Base-by-base conservation (phyloP, 2,113 vertebrate species). In the Melanocharis versteri region DNA sequence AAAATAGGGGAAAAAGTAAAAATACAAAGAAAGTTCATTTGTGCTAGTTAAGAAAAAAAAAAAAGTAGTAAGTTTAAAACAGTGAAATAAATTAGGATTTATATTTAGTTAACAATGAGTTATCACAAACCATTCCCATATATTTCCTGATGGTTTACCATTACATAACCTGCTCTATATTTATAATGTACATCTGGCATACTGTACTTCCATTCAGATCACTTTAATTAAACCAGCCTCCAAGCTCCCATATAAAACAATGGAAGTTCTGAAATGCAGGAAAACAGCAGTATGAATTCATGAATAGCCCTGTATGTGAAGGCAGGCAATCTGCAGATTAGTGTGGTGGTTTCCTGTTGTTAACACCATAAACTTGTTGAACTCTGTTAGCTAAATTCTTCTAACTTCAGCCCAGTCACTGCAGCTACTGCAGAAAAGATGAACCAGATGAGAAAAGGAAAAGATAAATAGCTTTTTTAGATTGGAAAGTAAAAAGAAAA, bases 191-290 rank as follows among this genome's bases (percentile, higher is more conserved):
- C 98, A 98, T 98, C 97, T 98, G 98, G 98, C 94, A 75, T 58
- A 97, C 96, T 97, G 97, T 96, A 94, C 78, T 88, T 73, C 97
- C 80, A 96, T 98, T 98, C 97, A 97, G 95, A 97, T 97, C 92
- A 95, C 95, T 98, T 98, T 98, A 98, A 98, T 98, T 98, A 98
- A 98, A 97, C 31, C 97, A 93, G 98, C 97, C 97, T 98, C 97
- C 65, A 61, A 97, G 97, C 97, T 97, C 97, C 87, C 93, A 96
- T 98, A 98, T 97, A 98, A 96, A 71, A 96, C 92, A 80, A 95
- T 62, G 87, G 94, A 90, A 93, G 91, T 83, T 95, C 94, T 76
- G 87, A 97, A 93, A 95, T 65, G 83, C 40, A 75, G 71, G 93
- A 73, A 89, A 97, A 80, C 93, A 92, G 95, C 83, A 66, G 71